phyloP scores from a whole-genome alignment of 2,113 vertebrate species.

The human (Homo sapiens) region DNA sequence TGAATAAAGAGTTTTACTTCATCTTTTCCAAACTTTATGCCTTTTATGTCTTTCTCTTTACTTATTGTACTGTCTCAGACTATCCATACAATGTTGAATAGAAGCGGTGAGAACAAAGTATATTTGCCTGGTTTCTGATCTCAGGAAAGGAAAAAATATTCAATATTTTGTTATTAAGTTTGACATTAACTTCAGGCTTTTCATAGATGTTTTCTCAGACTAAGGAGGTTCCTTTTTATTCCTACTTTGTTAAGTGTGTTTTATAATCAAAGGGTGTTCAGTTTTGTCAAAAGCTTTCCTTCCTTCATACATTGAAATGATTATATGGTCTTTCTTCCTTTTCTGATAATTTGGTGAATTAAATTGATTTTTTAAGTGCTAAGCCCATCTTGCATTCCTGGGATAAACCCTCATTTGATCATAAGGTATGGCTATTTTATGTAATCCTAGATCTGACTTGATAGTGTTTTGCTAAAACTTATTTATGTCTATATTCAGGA shows the following conservation, averaged over 20 bases:
- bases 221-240: not conserved
- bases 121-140: not conserved
- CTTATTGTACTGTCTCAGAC: not conserved
- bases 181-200: not conserved
- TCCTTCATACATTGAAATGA: not conserved
- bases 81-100: not conserved
- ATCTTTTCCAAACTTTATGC: not conserved
- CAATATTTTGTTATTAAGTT: not conserved
- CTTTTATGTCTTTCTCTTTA: not conserved
- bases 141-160: not conserved
- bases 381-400: not conserved
- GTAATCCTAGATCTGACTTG: not conserved
- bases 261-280: not conserved
- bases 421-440: not conserved
- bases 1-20: not conserved
- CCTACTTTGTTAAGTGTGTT: not conserved
- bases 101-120: not conserved
- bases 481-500: not conserved
- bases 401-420: not conserved
- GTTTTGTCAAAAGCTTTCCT: slow-evolving; percentile 30
- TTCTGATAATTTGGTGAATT: not conserved
- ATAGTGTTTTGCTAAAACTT: not conserved
- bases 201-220: not conserved
- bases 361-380: not conserved
- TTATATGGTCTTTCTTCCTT: not conserved